Conservation (phyloP, 2,113 vertebrate genomes). For the Abramis brama region DNA sequence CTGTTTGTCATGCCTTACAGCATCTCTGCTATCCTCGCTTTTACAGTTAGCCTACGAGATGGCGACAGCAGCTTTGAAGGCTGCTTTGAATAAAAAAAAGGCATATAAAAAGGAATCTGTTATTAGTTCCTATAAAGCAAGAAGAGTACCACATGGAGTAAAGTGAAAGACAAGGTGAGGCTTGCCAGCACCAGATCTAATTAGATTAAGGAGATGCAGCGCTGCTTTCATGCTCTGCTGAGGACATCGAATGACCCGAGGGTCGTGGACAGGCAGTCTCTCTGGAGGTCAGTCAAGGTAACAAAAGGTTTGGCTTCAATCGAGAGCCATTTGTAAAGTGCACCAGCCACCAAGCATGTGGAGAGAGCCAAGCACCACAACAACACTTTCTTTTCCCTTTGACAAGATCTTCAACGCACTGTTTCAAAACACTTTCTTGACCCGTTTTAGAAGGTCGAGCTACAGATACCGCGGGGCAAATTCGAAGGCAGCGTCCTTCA, state of each 20-base stretch:
- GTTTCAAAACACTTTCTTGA: slow-evolving; percentile 6
- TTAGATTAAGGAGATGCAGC: slow-evolving; percentile 35
- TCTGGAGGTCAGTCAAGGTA: slow-evolving; percentile 21
- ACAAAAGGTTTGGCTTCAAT: slow-evolving; percentile 23
- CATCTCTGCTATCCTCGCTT: slow-evolving; percentile 31
- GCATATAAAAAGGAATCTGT: slow-evolving; percentile 74
- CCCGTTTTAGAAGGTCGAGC: not conserved
- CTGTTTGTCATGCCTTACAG: slow-evolving; percentile 52
- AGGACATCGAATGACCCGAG: slow-evolving; percentile 24
- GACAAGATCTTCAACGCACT: not conserved
- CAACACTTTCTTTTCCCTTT: not conserved
- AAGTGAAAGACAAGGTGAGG: slow-evolving; percentile 1
- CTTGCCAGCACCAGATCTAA: slow-evolving; percentile 5
- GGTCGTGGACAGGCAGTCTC: slow-evolving; percentile 17
- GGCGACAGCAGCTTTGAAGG: slow-evolving; percentile 66
- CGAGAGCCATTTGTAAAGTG: slow-evolving; percentile 10
- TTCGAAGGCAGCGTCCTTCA: not conserved
- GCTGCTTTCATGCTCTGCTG: slow-evolving; percentile 16
- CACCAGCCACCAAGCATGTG: not conserved
- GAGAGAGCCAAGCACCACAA: not conserved
- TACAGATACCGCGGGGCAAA: not conserved
- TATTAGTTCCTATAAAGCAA: slow-evolving; percentile 65
- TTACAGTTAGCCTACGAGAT: slow-evolving; percentile 53
- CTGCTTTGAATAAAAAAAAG: slow-evolving; percentile 69
- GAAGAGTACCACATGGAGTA: slow-evolving; percentile 39